Evolutionary conservation across 2,888 invertebrate genomes (phyloP).

Genomic region (Orchesella flavescens): DNA sequence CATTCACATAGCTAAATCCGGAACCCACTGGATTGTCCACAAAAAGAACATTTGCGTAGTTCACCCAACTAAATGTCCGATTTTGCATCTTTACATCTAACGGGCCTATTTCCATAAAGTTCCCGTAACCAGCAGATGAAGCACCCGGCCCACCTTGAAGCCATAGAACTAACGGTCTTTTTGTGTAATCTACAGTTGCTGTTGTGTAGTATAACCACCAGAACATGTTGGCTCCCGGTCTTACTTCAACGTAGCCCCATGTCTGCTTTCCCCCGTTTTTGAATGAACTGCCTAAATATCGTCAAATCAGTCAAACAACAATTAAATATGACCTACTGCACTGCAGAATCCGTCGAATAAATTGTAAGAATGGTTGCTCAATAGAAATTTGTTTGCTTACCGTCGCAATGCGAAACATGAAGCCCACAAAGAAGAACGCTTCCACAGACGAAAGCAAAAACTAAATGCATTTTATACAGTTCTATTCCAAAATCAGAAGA

Average conservation of each 20-base stretch:
- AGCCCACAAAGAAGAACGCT: neutral
- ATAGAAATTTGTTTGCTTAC: neutral
- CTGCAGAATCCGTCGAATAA: too few species aligned
- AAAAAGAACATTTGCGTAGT: constrained; percentile 77
- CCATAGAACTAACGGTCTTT: constrained; percentile 88
- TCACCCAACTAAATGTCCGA: constrained; percentile 86
- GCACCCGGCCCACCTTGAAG: constrained; percentile 90
- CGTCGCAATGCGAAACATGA: neutral
- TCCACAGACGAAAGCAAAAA: too few species aligned
- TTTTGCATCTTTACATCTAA: constrained; percentile 80
- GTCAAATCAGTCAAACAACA: neutral
- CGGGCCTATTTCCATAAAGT: constrained; percentile 89
- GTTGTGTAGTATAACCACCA: constrained; percentile 90
- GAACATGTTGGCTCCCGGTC: constrained; percentile 86
- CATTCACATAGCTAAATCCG: constrained; percentile 87
- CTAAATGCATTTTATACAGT: too few species aligned
- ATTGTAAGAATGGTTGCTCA: too few species aligned
- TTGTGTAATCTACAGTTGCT: constrained; percentile 77
- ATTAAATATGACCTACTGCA: neutral
- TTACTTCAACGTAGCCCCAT: constrained; percentile 84
- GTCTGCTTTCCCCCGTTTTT: constrained; percentile 78
- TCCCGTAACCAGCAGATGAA: constrained; percentile 88
- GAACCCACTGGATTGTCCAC: constrained; percentile 93
- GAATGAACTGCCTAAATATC: constrained; percentile 43
- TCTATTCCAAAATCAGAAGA: too few species aligned